These are phyloP conservation scores for Lutraria rhynchaena DNA, from an alignment of 1,140 invertebrate genomes.

Conservation along the genomic window DNA sequence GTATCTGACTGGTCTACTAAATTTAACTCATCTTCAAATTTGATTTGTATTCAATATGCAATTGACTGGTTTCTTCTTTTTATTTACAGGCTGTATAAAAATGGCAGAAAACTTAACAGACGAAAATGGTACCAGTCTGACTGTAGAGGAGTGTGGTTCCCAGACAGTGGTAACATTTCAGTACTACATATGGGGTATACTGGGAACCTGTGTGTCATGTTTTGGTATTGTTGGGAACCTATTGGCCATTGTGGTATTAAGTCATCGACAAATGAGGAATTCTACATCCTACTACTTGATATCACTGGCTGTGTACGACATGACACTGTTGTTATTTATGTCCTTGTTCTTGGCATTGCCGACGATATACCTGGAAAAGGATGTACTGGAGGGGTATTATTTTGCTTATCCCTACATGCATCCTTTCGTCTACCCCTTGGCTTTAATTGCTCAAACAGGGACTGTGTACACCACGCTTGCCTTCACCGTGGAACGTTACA, in stretches of 20 bases:
- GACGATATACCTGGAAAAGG: slow-evolving; percentile 91
- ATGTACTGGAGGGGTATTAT: slow-evolving; percentile 87
- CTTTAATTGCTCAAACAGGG: slow-evolving; percentile 89
- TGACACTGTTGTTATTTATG: slow-evolving; percentile 86
- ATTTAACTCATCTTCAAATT: too few species aligned
- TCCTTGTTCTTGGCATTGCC: slow-evolving; percentile 87
- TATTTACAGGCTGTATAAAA: background rate
- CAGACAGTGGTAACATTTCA: slow-evolving; percentile 63
- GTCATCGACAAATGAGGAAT: slow-evolving; percentile 77
- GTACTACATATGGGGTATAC: slow-evolving; percentile 81
- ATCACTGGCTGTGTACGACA: slow-evolving; percentile 79
- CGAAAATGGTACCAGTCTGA: background rate
- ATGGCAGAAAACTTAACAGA: slow-evolving; percentile 14
- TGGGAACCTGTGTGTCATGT: slow-evolving; percentile 87
- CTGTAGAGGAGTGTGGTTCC: slow-evolving; percentile 1
- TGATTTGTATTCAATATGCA: too few species aligned
- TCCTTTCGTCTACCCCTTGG: slow-evolving; percentile 84
- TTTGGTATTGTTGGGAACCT: slow-evolving; percentile 80
- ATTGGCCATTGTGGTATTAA: slow-evolving; percentile 78
- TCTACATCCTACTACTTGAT: slow-evolving; percentile 80
- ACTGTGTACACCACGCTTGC: slow-evolving; percentile 93
- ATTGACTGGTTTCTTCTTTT: background rate
- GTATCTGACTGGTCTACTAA: too few species aligned
- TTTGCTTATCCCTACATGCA: slow-evolving; percentile 83
- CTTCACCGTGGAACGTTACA: slow-evolving; percentile 90